Base-by-base conservation (phyloP, 2,888 invertebrate genomes). In the Druceiella hillmani region DNA sequence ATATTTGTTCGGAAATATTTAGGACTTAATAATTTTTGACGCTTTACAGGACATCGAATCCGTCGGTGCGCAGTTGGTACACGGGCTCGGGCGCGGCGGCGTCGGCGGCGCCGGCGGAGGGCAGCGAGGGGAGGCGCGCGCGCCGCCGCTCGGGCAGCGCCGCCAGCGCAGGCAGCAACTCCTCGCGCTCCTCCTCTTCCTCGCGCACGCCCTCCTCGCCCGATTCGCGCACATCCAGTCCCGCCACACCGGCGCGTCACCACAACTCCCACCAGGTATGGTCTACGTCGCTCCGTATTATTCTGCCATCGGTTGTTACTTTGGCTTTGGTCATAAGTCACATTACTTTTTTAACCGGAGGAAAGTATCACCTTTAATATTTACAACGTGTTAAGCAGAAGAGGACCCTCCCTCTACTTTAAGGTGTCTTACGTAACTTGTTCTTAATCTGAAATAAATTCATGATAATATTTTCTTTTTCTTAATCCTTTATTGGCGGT, bases 181-280 rank as follows among this genome's bases (percentile, higher is more conserved):
- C 65, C 37, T 70, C 70, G 46, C 63, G 67, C 48, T 67, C 69
- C 40, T 74, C 73, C 44, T 74, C 74, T 47, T 72, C 70, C 53
- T 78, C 80, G 45, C 72, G 79, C 40, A 78, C 75, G 51, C 68
- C 68, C 48, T 75, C 76, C 52, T 39, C 47, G 9, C 67, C 68
- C 53, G 74, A 75, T 35, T 75, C 76, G 47, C 66, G 78, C 47
- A 77, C 79, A 37, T 77, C 78, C 49, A 76, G 76, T 61, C 58
- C 75, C 54, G 57, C 73, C 57, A 51, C 74, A 65, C 59, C 66
- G 60, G 48, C 61, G 55, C 52, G 64, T 57, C 53, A 54, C 46
- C 47, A 53, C 10, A 48, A 53, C 28, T 56, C 58, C 44, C 64
- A 63, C 50, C 61, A 65, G 60, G 64, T 62, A 33, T 52, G 33